A percentile compares a stretch with the other conserved stretches of the same genome.
phyloP scores from a whole-genome alignment of 1,140 invertebrate species.

The Dinoponera quadriceps region DNA sequence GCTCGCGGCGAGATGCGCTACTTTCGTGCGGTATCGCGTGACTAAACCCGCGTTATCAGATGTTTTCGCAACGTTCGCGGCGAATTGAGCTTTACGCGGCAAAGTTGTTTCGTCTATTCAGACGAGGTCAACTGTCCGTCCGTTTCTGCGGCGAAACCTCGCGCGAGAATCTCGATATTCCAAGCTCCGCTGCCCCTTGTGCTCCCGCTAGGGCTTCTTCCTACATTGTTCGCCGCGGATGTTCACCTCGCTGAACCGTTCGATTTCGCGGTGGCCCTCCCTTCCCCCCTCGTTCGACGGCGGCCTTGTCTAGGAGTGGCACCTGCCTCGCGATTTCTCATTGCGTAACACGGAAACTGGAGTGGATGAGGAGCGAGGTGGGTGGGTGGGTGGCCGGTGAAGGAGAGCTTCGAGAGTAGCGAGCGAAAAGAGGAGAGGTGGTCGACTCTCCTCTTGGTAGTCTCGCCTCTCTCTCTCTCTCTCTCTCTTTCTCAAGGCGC shows the following conservation, averaged over 20 bases:
- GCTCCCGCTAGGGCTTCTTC: background rate
- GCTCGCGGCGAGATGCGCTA: no score
- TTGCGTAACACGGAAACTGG: slow-evolving; percentile 69
- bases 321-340: slow-evolving; percentile 66
- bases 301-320: slow-evolving; percentile 60
- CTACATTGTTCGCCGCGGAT: slow-evolving; percentile 17
- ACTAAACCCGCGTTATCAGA: background rate
- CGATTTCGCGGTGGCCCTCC: slow-evolving; percentile 30
- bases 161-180: background rate
- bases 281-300: background rate
- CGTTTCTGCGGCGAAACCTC: background rate
- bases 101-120: background rate
- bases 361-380: slow-evolving; percentile 12
- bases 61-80: background rate
- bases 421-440: background rate
- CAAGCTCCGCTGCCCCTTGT: background rate
- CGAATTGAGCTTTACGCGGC: background rate
- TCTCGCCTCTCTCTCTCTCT: background rate
- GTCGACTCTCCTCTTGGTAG: background rate
- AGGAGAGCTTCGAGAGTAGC: background rate
- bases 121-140: background rate
- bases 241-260: background rate
- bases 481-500: background rate
- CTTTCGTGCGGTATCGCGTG: background rate
- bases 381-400: no score